These are phyloP conservation scores for Allacma fusca DNA, from an alignment of 2,888 invertebrate genomes.

Conservation along the genomic window DNA sequence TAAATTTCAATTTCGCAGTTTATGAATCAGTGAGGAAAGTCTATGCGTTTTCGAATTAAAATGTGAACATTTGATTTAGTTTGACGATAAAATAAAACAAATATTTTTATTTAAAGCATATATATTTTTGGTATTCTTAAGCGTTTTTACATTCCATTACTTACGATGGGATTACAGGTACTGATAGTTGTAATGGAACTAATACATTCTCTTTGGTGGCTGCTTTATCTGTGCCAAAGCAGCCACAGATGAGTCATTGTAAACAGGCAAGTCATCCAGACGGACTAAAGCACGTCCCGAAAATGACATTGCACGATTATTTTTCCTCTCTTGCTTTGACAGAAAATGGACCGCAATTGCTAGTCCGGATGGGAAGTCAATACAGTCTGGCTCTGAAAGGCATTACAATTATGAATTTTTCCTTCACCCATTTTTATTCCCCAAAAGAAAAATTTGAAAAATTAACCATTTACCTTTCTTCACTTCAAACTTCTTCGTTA, in stretches of 20 bases:
- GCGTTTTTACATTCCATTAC: not conserved
- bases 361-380: conserved; percentile 31
- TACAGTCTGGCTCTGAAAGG: conserved; percentile 25
- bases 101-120: too few species aligned
- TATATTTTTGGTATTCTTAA: too few species aligned
- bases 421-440: not conserved
- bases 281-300: conserved; percentile 34
- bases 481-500: conserved; percentile 35
- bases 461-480: not conserved
- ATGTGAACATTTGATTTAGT: too few species aligned
- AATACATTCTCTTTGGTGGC: not conserved
- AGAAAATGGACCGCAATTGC: conserved; percentile 33
- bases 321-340: conserved; percentile 24
- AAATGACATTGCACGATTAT: conserved; percentile 27
- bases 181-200: not conserved
- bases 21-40: too few species aligned
- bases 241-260: not conserved
- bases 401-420: not conserved
- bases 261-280: conserved; percentile 27
- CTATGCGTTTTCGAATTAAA: not conserved
- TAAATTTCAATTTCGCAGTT: too few species aligned
- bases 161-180: not conserved
- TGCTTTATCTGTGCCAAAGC: not conserved
- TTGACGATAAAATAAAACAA: too few species aligned
- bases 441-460: too few species aligned